phyloP scores from a whole-genome alignment of 2,113 vertebrate species.

The Elachura formosa region DNA sequence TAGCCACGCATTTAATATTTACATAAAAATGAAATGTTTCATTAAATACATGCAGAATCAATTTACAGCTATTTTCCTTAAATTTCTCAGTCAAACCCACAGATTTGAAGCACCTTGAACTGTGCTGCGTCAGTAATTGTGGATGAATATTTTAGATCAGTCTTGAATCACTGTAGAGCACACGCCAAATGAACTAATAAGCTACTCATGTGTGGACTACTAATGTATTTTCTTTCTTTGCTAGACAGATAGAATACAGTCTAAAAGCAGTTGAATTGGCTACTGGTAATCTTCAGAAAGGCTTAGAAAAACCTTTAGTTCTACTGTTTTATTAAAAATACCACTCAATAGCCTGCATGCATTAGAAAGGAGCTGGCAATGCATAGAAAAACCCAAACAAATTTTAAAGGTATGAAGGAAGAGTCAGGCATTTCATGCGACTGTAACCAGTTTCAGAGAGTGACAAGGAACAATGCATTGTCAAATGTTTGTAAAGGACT shows the following conservation, averaged over 20 bases:
- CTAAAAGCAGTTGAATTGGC: constrained; percentile 28
- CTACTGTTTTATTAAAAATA: constrained; percentile 20
- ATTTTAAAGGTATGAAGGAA: not conserved
- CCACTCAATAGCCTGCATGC: not conserved
- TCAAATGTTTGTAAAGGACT: not conserved
- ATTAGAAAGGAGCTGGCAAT: not conserved
- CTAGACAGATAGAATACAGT: constrained; percentile 53
- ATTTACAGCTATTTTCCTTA: constrained; percentile 65
- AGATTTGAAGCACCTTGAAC: constrained; percentile 76
- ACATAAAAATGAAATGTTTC: constrained; percentile 56
- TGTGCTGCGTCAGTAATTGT: constrained; percentile 74
- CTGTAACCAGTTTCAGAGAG: not conserved
- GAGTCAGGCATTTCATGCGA: not conserved
- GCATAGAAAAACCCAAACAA: not conserved
- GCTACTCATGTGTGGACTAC: constrained; percentile 72
- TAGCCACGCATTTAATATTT: constrained; percentile 40
- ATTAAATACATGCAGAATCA: constrained; percentile 66
- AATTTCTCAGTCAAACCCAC: constrained; percentile 69
- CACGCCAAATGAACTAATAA: constrained; percentile 75
- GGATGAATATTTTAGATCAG: constrained; percentile 77
- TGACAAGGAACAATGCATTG: not conserved
- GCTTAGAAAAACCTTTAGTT: constrained; percentile 27
- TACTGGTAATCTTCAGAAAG: constrained; percentile 19
- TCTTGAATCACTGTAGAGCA: constrained; percentile 66
- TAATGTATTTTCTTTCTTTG: constrained; percentile 68